Base-by-base conservation (phyloP, 2,888 invertebrate species). In the Drosophila peninsularis region DNA sequence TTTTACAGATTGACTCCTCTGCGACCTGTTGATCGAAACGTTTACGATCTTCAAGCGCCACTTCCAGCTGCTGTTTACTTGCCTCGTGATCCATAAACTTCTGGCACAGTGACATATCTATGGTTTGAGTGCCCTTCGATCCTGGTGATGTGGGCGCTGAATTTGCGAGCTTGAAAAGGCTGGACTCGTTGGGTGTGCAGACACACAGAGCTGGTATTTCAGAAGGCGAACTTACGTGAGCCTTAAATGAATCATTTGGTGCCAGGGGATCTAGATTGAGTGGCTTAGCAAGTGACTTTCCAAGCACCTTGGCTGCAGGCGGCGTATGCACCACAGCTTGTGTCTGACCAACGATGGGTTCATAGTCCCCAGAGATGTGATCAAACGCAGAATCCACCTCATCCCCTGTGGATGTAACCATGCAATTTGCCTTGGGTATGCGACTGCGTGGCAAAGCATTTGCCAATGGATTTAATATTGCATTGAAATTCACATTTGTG, bases 141-240 rank as follows among this genome's bases (percentile, higher is more conserved):
- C 61, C 30, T 0, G 90, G 90, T 2, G 90, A 89, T 4, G 83
- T 78, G 4, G 91, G 87, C 5, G 87, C 75, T 17, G 90, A 86
- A n/a, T 80, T 67, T 21, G 86, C 90, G 44, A 91, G 42, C 61
- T 90, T 91, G 5, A 85, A 91, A 1, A 91, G 80, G 39, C 87
- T 90, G 5, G 90, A 91, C 21, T 89, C 87, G 90, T 96, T 95
- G 3, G 96, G 96, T 6, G 96, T 95, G 80, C 96, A 96, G 71
- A 89, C 44, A 2, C 80, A 67, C 1, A 90, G 41, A 1, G 63
- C 52, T 0, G 90, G 90, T 69, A 90, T 78, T 52, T 74, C 69
- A 0, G 90, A 81, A 5, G 89, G 90, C 13, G 60, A 64, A 0
- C 71, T 64, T 7, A 82, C 62, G 7, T 71, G 70, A 39, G 78